A percentile compares a stretch with the other conserved stretches of the same genome.
Conservation (phyloP, 2,888 invertebrate species). For the Ferrisia virgata region DNA sequence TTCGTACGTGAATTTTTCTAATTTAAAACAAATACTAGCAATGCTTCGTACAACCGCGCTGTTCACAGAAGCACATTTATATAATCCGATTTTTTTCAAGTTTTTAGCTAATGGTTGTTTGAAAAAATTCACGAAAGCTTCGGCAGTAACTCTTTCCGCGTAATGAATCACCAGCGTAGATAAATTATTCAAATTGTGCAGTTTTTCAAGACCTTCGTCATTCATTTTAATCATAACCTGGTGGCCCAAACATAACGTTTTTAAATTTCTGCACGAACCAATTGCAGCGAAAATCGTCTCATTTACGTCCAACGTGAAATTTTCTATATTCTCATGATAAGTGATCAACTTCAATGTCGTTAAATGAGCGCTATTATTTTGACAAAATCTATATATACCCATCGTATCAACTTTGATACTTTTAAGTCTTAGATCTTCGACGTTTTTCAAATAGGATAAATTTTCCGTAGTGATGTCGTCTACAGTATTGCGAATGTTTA, state of each 20-base stretch:
- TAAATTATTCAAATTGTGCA: neutral
- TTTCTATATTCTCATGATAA: neutral
- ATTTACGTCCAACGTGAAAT: neutral
- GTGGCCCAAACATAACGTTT: conserved; percentile 26
- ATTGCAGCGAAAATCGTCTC: conserved; percentile 22
- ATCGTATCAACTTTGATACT: conserved; percentile 7
- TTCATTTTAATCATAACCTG: conserved; percentile 1
- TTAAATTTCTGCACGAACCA: conserved; percentile 5
- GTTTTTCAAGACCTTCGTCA: neutral
- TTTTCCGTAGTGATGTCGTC: neutral
- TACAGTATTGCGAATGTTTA: conserved; percentile 8
- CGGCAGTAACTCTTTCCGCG: neutral
- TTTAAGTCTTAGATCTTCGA: conserved; percentile 36
- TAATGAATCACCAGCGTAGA: conserved; percentile 21
- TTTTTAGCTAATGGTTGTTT: neutral
- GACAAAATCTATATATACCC: conserved; percentile 27
- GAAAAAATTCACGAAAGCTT: conserved; percentile 16
- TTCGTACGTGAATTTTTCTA: conserved; percentile 38
- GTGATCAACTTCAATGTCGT: conserved; percentile 31
- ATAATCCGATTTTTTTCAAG: conserved; percentile 4
- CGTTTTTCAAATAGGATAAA: neutral
- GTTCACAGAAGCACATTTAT: neutral
- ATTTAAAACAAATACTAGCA: neutral
- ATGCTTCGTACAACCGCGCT: conserved; percentile 17
- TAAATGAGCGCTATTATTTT: neutral